Evolutionary conservation across 2,113 vertebrate genomes (phyloP), one percentile per base, ranked within the genome.

Genomic region (Nansenia antarctica): DNA sequence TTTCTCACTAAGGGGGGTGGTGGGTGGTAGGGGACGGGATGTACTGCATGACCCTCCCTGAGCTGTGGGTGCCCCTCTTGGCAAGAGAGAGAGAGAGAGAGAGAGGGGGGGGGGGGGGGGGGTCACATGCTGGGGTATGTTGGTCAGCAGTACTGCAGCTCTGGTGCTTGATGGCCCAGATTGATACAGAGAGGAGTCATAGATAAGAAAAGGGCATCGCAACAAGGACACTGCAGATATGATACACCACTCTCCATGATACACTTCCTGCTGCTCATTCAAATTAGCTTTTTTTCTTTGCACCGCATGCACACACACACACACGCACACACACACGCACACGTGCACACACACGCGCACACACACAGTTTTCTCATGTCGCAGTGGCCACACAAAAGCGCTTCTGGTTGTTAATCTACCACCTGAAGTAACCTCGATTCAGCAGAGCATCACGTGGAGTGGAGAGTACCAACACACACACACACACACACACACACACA

Each of bases 151-250:
- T 15, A 26, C 29, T 14, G 12, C 24, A 9, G 22, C 20, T 24
- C 63, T 34, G 54, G 31, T 29, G 35, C 29, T 30, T n/a, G 45
- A 66, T 67, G 52, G 35, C 22, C 29, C n/a, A 67, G n/a, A 63
- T 59, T 37, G 24, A 71, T 49, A 54, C 49, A 18, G 11, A 27
- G 11, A 35, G 24, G 45, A 12, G 45, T 49, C 20, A 7, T 12
- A 22, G 53, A 63, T 52, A 39, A 63, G 24, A 45, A 30, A 30
- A 31, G 60, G 42, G 30, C 53, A 68, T 5, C 3, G 30, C n/a
- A 24, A 67, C 31, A 59, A 35, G 57, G 67, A 24, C 68, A 63
- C 9, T 42, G 31, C 45, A 20, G 31, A 34, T 24, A 31, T 49
- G 63, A 34, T 7, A 11, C 29, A n/a, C 15, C 24, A 18, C 26